phyloP scores from a whole-genome alignment of 2,113 vertebrate genomes.

The Galemys pyrenaicus region DNA sequence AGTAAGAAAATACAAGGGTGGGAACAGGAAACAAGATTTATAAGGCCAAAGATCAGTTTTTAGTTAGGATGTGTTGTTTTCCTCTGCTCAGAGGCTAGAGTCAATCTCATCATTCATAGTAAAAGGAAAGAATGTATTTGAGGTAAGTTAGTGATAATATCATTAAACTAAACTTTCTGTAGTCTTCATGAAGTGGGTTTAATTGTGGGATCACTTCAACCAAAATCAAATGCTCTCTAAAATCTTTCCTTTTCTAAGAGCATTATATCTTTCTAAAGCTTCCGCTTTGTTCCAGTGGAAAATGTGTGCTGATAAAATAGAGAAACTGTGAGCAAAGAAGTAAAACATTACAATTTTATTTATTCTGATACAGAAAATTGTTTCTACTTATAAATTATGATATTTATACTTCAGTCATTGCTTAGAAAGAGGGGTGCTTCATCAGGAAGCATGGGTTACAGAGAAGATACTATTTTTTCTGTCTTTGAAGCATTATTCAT shows the following conservation, averaged over 20 bases:
- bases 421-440: neutral
- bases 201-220: neutral
- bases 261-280: neutral
- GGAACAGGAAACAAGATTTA: neutral
- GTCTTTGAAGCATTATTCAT: neutral
- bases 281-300: neutral
- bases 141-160: neutral
- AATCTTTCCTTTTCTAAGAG: neutral
- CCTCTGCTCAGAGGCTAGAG: neutral
- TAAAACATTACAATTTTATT: neutral
- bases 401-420: neutral
- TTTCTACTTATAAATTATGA: conserved; percentile 14
- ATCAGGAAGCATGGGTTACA: neutral
- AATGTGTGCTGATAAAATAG: conserved; percentile 22
- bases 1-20: neutral
- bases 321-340: conserved; percentile 18
- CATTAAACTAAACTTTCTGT: neutral
- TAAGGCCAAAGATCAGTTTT: neutral
- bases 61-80: neutral
- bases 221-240: neutral
- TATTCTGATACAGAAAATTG: conserved; percentile 20
- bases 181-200: neutral
- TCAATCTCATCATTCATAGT: neutral
- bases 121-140: neutral
- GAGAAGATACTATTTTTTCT: neutral